Percentiles rank a stretch among this genome's conserved stretches.
These are phyloP conservation scores for Chloroceryle amazona DNA, from an alignment of 2,797 vertebrate species.

Conservation along the genomic window DNA sequence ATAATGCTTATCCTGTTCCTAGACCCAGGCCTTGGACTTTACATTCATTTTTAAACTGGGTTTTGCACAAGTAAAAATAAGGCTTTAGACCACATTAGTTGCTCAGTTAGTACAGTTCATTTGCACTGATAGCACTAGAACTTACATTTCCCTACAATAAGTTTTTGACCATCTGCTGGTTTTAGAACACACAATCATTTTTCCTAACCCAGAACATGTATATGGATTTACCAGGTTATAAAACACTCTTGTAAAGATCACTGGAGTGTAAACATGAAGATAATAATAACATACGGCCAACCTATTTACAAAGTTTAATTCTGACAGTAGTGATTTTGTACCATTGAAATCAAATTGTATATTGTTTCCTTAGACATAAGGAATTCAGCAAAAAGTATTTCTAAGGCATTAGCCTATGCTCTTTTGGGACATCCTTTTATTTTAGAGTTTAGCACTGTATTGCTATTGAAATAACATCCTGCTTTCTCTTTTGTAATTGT, in stretches of 20 bases:
- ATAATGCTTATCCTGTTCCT: neutral
- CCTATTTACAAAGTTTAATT: constrained; percentile 23
- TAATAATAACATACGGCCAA: neutral
- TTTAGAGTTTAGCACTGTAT: neutral
- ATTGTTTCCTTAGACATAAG: neutral
- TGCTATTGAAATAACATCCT: neutral
- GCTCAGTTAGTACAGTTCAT: rapidly evolving
- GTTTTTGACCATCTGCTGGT: neutral
- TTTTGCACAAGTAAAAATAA: neutral
- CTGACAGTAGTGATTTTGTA: neutral
- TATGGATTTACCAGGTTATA: neutral
- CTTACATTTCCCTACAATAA: neutral
- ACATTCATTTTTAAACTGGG: neutral
- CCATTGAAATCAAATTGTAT: neutral
- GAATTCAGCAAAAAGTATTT: neutral
- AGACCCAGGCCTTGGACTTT: neutral
- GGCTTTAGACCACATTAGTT: neutral
- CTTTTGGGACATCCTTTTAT: neutral
- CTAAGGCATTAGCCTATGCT: neutral
- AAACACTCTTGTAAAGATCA: neutral
- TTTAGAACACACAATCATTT: neutral
- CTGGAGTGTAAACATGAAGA: neutral
- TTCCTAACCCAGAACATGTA: neutral
- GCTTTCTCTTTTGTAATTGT: neutral
- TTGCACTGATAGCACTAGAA: neutral